These are phyloP conservation scores for Eriocheir sinensis DNA, from an alignment of 1,140 invertebrate genomes.

Conservation along the genomic window DNA sequence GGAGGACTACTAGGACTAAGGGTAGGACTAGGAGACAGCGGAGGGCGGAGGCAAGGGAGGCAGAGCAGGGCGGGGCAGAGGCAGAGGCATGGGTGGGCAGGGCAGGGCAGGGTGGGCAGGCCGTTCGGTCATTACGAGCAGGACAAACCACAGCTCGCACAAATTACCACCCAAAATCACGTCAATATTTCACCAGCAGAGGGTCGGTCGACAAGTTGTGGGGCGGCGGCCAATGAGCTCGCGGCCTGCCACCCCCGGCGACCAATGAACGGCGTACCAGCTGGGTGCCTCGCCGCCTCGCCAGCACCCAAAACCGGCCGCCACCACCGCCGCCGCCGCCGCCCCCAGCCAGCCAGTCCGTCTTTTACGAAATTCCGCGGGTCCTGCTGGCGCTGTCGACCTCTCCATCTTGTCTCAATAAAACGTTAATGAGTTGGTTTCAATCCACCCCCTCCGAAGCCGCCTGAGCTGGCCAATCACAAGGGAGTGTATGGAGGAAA, in stretches of 20 bases:
- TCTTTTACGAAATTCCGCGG: slow-evolving; percentile 56
- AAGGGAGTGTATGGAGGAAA: neutral
- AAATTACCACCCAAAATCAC: slow-evolving; percentile 67
- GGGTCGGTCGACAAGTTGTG: slow-evolving; percentile 56
- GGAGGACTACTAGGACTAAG: neutral
- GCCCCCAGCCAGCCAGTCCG: neutral
- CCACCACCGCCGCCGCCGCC: neutral
- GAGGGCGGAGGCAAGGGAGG: neutral
- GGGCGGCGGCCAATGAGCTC: slow-evolving; percentile 37
- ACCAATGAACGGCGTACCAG: slow-evolving; percentile 48
- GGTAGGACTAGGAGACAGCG: neutral
- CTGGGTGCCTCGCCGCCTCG: neutral
- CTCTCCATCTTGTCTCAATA: slow-evolving; percentile 69
- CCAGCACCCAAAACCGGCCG: neutral
- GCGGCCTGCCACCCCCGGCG: neutral
- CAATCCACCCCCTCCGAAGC: neutral
- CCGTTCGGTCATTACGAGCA: slow-evolving; percentile 17
- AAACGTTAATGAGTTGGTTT: slow-evolving; percentile 66
- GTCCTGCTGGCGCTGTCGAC: slow-evolving; percentile 23
- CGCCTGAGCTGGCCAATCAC: neutral
- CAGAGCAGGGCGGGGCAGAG: neutral
- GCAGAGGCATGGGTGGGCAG: neutral
- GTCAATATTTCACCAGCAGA: slow-evolving; percentile 53
- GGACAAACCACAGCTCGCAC: slow-evolving; percentile 45
- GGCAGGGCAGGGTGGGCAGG: neutral